Evolutionary conservation across 2,113 vertebrate species (phyloP), one percentile per base, ranked within the genome.

Genomic region (Chionodraco myersi): DNA sequence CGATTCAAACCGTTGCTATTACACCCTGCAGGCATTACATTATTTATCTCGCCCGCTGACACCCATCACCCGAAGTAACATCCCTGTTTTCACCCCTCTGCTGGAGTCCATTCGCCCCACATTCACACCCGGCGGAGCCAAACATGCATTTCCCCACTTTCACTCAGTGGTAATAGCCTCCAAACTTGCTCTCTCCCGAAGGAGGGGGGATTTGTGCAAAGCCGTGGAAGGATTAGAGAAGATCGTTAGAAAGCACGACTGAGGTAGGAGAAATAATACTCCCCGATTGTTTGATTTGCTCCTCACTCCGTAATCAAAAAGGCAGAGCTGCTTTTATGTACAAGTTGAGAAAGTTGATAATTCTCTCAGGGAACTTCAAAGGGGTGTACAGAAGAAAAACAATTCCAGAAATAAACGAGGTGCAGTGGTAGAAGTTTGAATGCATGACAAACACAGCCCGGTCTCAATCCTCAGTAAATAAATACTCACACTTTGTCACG

Each of bases 41-140:
- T 88, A 92, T 92, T 92, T 85, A 91, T 89, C 73, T 72, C 79
- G 60, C 63, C 75, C 62, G 73, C 86, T 85, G 87, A 88, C 87
- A 86, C 73, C 86, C 66, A 66, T 89, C 82, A 84, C 80, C 80
- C 66, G 34, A 59, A 49, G 80, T 71, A 73, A 76, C 87, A 80
- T 67, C 57, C 80, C 82, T 67, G 75, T 83, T 87, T 81, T 83
- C 83, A 61, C 71, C 74, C 62, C 49, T 15, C 72, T 30, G 53
- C 77, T 8, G 54, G 54, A 73, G 79, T 75, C 79, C 76, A 56
- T 89, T 89, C 63, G 4, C 59, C 77, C 74, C 79, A 68, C 68
- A 83, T 85, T 80, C 84, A 59, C 87, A 79, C 83, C 79, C 63
- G 54, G 73, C 72, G 71, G 75, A 61, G 51, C 70, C 41, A 71